These are phyloP conservation scores for Onychostruthus taczanowskii DNA, from an alignment of 2,113 vertebrate species.

Conservation along the genomic window DNA sequence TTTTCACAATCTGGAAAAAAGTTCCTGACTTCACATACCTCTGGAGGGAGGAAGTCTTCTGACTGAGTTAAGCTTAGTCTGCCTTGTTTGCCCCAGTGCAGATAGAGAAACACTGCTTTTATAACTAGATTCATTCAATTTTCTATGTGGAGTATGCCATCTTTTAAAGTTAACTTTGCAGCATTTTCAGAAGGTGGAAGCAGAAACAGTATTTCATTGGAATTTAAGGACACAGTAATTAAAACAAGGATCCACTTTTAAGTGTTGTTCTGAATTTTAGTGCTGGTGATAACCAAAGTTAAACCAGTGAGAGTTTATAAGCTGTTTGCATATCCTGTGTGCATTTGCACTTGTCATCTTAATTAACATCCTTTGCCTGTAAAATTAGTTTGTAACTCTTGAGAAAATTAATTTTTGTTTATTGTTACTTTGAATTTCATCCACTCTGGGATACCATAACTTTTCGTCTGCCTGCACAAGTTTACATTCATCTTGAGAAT, in stretches of 20 bases:
- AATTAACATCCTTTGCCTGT: not conserved
- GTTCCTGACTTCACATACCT: not conserved
- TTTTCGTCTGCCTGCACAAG: not conserved
- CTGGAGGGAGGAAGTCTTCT: not conserved
- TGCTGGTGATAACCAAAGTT: not conserved
- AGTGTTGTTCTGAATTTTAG: not conserved
- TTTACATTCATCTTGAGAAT: not conserved
- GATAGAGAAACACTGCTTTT: not conserved
- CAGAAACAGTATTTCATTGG: not conserved
- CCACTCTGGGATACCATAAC: not conserved
- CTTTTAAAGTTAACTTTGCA: not conserved
- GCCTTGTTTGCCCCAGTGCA: not conserved
- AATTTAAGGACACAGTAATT: not conserved
- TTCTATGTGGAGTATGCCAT: not conserved
- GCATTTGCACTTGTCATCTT: not conserved
- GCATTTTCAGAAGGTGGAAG: not conserved
- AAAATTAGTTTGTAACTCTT: not conserved
- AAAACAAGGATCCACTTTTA: not conserved
- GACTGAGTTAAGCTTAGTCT: not conserved
- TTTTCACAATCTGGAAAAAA: not conserved
- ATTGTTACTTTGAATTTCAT: not conserved
- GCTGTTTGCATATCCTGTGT: not conserved
- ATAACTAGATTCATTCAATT: not conserved
- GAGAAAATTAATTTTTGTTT: not conserved
- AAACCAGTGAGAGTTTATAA: not conserved